These are phyloP conservation scores for Dynastes grantii DNA, from an alignment of 2,888 invertebrate genomes.

Conservation along the genomic window DNA sequence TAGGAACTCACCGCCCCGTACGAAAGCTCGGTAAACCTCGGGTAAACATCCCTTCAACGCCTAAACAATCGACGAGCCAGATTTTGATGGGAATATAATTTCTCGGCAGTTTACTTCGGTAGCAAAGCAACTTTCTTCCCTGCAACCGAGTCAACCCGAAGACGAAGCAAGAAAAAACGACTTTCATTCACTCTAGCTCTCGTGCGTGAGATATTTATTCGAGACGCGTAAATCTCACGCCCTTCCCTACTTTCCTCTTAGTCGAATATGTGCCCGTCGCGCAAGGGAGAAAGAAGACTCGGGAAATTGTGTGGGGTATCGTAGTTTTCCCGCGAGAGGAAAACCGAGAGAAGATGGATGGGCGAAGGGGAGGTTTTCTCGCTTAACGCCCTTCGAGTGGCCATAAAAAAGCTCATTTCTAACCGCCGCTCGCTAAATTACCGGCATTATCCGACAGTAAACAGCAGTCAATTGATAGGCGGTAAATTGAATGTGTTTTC, in stretches of 20 bases:
- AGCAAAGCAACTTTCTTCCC: background rate
- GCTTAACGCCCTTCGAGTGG: conserved; percentile 60
- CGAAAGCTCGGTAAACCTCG: conserved; percentile 38
- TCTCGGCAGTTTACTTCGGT: conserved; percentile 15
- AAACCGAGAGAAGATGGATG: conserved; percentile 60
- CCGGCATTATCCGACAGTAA: conserved; percentile 66
- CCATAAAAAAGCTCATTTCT: conserved; percentile 64
- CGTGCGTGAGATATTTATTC: conserved; percentile 59
- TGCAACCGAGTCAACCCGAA: background rate
- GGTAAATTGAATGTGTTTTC: conserved; percentile 57
- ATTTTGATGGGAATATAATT: conserved; percentile 47
- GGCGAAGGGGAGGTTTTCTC: conserved; percentile 58
- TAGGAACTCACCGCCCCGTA: background rate
- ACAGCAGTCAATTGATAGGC: conserved; percentile 68
- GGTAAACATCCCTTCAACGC: conserved; percentile 43
- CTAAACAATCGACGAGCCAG: conserved; percentile 44
- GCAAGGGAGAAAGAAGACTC: background rate
- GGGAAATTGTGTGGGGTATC: conserved; percentile 8
- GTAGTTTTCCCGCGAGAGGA: conserved; percentile 11
- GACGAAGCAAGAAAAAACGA: background rate
- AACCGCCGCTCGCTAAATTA: conserved; percentile 64
- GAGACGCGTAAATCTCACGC: conserved; percentile 60
- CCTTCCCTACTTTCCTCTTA: too few relatives aligned
- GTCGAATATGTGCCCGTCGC: conserved; percentile 35
- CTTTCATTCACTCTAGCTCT: conserved; percentile 6